Evolutionary conservation across 2,113 vertebrate species (phyloP), one percentile per base, ranked within the genome.

Genomic region (Caranx ignobilis): DNA sequence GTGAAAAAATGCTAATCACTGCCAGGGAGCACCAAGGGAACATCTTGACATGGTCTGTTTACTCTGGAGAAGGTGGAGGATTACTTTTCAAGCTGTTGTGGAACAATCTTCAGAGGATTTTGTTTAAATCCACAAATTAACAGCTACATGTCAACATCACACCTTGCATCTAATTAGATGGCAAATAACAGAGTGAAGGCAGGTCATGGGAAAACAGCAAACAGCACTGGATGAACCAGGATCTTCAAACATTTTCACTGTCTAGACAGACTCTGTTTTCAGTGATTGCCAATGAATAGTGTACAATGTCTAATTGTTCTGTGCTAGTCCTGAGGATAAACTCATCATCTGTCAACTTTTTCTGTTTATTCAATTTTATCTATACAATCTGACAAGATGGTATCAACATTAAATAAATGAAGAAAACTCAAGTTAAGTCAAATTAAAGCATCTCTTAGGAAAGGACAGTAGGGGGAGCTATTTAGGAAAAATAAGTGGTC

Each of bases 121-220:
- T 18, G 54, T 63, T 80, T 19, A 60, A 71, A 71, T 48, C 43
- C 4, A 4, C 3, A 1, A 47, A 66, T 81, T 31, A 68, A 45
- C 70, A 34, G 8, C 0, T 7, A 6, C 10, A 37, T 5, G 80
- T 81, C 64, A 87, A 81, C 37, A 67, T 89, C n/a, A 62, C 86
- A 90, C 81, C 31, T 68, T 9, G n/a, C 5, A 48, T 83, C 84
- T 79, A 91, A 87, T 83, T 76, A 81, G 39, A 73, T 73, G 67
- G 26, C 54, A 87, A 66, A 88, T 67, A 70, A 64, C 45, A 82
- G 68, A 80, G 64, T 62, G 4, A 4, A 39, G 52, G 41, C 41
- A 55, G 69, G 21, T 45, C 9, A 7, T 79, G 74, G 83, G 85
- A 84, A 86, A 83, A 75, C 83, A 83, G 72, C 66, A 59, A 68